These are phyloP conservation scores for Leucozona laternaria DNA, from an alignment of 2,888 invertebrate species.

Conservation along the genomic window DNA sequence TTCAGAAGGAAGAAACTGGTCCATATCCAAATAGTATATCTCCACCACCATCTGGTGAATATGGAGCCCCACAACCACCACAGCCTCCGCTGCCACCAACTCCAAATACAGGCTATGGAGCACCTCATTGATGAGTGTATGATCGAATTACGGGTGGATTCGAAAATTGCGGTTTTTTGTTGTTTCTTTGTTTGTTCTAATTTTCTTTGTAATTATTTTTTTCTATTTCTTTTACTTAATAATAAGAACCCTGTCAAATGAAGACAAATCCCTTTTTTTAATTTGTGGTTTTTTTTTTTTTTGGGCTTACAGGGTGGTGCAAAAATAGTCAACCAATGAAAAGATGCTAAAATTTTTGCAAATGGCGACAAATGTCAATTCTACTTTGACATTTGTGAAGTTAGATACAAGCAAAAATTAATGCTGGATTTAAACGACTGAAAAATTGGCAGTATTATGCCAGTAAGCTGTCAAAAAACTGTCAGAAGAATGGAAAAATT, in stretches of 20 bases:
- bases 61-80: conserved; percentile 81
- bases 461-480: too few relatives aligned
- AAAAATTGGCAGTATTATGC: too few relatives aligned
- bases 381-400: too few relatives aligned
- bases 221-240: conserved; percentile 32
- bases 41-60: conserved; percentile 81
- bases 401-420: too few relatives aligned
- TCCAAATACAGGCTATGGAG: conserved; percentile 83
- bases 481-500: too few relatives aligned
- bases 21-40: conserved; percentile 83
- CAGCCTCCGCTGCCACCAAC: conserved; percentile 80
- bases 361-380: too few relatives aligned
- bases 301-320: too few relatives aligned
- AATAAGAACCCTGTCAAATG: conserved; percentile 43
- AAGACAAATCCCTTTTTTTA: conserved; percentile 63
- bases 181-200: conserved; percentile 39
- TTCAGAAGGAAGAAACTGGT: conserved; percentile 82
- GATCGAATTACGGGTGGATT: conserved; percentile 2
- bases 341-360: too few relatives aligned
- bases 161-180: conserved; percentile 52
- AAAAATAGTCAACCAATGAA: too few relatives aligned
- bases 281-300: not conserved
- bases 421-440: too few relatives aligned
- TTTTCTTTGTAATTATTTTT: conserved; percentile 51
- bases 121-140: conserved; percentile 79